Base-by-base conservation (phyloP, 2,888 invertebrate species). In the Oligia fasciuncula region DNA sequence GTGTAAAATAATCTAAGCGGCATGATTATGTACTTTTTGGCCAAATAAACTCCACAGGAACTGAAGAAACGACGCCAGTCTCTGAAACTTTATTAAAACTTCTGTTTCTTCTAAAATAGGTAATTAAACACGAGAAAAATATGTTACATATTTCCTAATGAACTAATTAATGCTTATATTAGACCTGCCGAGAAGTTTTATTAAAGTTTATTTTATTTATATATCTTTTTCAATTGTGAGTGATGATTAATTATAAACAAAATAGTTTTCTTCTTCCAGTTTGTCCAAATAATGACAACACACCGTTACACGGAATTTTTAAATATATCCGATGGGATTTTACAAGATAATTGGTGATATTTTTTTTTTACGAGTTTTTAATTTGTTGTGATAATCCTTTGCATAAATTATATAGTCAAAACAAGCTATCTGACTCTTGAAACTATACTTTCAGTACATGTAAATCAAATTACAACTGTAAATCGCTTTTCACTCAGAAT, bases 241-340 rank as follows among this genome's bases (percentile, higher is more conserved):
- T 19, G 0, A 1, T 29, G 0, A 29, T 29, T 43, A 9, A 19
- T 19, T 8, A 2, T 13, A 0, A 5, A 17, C 40, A 51, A 9
- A 29, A n/a, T 4, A 8, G 3, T 11, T n/a, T 54, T 14, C 0
- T 23, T 2, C 9, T 9, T 17, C 13, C 5, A 1, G 13, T n/a
- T 40, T 14, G 1, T 19, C n/a, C 0, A 19, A 40, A 40, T 14
- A n/a, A 40, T n/a, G 5, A n/a, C 3, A 9, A 65, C 74, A 19
- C 2, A 9, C 3, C 9, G 19, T 43, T 43, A 14, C 19, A 1
- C 17, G 6, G n/a, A 49, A 73, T 35, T 14, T 2, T 4, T 13
- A 63, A 60, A 46, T 46, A 13, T 46, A 46, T 46, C 13, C 8
- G 8, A 46, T 1, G 0, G 8, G 2, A 29, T 29, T 29, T 4